Evolutionary conservation across 1,140 invertebrate species (phyloP), one percentile per base, ranked within the genome.

Genomic region (Acromyrmex charruanus): DNA sequence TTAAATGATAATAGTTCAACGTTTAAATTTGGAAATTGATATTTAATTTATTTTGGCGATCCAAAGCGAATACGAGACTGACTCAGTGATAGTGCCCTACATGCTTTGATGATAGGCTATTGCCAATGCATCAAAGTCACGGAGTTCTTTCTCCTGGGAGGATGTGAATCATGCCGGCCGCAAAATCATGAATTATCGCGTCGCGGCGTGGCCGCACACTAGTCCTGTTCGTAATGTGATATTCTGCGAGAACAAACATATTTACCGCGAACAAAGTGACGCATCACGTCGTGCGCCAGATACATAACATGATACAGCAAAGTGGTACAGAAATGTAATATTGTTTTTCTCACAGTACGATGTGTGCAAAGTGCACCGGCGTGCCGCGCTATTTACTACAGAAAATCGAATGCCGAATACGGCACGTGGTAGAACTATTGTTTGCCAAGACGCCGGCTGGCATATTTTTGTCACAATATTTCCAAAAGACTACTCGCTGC

Each of bases 161-260:
- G 18, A 82, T 74, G 80, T 74, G 80, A 74, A 84, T 84, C 69
- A 84, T 25, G 69, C n/a, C 55, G 39, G 51, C 80, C 39, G 59
- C 3, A 9, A 84, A 84, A 84, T 75, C 69, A 14, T 75, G 55
- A 84, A 84, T 84, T 84, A 84, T 84, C 69, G 14, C 18, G 2
- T 14, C 65, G 16, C 5, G 18, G 0, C 3, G 14, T 35, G 51
- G 14, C 49, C 21, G 10, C 10, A 12, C 18, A 16, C 18, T 21
- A 49, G 31, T 49, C 25, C 39, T n/a, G n/a, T 44, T 31, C n/a
- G 31, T 65, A 65, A 85, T 65, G 49, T 28, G 82, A 77, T 66
- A 66, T 58, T 69, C 18, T 31, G 1, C 21, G 61, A 85, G 35
- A 66, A 65, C 61, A 79, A 85, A 85, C 59, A 79, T 85, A 79